Percentiles rank a stretch among this genome's conserved stretches.
These are phyloP conservation scores for Phasianus colchicus DNA, from an alignment of 2,113 vertebrate genomes.

Conservation along the genomic window DNA sequence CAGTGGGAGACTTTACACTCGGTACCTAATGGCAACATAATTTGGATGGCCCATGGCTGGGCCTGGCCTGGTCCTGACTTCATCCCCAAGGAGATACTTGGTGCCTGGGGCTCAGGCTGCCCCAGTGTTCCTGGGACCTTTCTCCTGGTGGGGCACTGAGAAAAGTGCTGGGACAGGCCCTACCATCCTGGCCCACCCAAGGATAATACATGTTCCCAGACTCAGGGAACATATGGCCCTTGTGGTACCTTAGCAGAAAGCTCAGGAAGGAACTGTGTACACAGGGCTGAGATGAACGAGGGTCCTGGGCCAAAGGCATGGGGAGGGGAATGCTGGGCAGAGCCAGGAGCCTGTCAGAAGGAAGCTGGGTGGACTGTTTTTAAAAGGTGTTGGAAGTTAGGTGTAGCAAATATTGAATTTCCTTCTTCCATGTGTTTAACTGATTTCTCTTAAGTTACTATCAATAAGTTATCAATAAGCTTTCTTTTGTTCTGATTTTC, in stretches of 20 bases:
- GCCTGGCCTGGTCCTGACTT: fast-evolving
- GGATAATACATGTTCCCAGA: not conserved
- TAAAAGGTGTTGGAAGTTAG: fast-evolving
- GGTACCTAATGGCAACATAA: not conserved
- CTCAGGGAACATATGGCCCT: not conserved
- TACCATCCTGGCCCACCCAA: fast-evolving
- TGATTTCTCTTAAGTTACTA: not conserved
- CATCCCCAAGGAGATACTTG: fast-evolving
- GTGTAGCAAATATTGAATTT: fast-evolving
- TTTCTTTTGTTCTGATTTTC: slow-evolving; percentile 20
- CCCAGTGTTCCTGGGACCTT: fast-evolving
- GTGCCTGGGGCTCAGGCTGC: fast-evolving
- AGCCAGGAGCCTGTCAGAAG: not conserved
- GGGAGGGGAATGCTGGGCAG: fast-evolving
- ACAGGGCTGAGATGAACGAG: not conserved
- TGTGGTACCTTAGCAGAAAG: no score
- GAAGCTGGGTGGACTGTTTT: not conserved
- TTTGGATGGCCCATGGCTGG: not conserved
- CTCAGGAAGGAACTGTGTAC: fast-evolving
- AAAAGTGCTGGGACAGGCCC: fast-evolving
- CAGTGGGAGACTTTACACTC: not conserved
- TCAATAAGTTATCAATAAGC: not conserved
- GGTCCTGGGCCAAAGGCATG: fast-evolving
- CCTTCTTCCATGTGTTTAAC: not conserved
- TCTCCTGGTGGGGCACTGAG: not conserved